Evolutionary conservation across 2,113 vertebrate species (phyloP).

Genomic region (Cyprinodon brontotheroides): DNA sequence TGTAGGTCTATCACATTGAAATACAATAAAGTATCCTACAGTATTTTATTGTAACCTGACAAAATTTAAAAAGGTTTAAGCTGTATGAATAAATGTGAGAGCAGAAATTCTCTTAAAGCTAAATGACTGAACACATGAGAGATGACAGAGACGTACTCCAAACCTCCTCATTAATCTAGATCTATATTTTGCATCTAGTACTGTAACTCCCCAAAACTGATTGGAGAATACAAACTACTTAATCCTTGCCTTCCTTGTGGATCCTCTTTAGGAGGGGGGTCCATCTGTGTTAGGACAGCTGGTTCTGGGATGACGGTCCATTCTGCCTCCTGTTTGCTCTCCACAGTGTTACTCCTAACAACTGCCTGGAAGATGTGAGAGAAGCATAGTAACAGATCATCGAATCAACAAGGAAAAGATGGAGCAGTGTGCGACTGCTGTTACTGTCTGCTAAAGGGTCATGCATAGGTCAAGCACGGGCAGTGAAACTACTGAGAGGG

Average conservation of each 20-base stretch:
- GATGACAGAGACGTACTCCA: too few relatives aligned
- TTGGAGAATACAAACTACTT: not conserved
- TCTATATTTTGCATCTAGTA: not conserved
- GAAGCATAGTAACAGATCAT: slow-evolving; percentile 22
- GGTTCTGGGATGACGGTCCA: slow-evolving; percentile 50
- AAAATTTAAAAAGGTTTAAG: too few relatives aligned
- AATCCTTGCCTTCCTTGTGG: slow-evolving; percentile 44
- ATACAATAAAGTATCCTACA: too few relatives aligned
- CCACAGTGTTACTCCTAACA: slow-evolving; percentile 54
- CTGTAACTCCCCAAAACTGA: not conserved
- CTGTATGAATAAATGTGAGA: too few relatives aligned
- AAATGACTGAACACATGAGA: too few relatives aligned
- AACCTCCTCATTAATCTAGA: too few relatives aligned
- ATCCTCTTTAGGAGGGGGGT: slow-evolving; percentile 33
- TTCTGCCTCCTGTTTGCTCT: slow-evolving; percentile 60
- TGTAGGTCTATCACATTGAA: too few relatives aligned
- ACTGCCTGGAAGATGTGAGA: slow-evolving; percentile 51
- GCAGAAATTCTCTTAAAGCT: too few relatives aligned
- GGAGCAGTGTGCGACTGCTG: slow-evolving; percentile 48
- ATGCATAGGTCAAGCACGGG: slow-evolving; percentile 31
- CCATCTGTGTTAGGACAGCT: slow-evolving; percentile 24
- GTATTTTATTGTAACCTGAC: too few relatives aligned
- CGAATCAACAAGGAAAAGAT: slow-evolving; percentile 31
- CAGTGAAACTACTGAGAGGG: slow-evolving; percentile 30
- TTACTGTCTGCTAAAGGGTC: slow-evolving; percentile 45